Evolutionary conservation across 2,113 vertebrate species (phyloP).

Genomic region (Psophia crepitans): DNA sequence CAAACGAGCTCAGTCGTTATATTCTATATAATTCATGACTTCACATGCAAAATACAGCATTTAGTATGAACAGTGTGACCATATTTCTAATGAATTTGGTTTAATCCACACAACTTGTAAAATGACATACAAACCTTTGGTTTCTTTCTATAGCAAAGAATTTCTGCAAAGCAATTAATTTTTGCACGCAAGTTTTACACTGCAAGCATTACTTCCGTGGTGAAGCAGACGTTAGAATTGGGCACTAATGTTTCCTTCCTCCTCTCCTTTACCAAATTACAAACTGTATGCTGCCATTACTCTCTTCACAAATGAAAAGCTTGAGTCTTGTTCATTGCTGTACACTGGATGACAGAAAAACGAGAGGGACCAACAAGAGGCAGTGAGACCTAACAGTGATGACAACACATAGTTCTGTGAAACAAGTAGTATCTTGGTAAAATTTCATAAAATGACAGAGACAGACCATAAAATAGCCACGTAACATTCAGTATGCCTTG

Average conservation of each 20-base stretch:
- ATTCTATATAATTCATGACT: not conserved
- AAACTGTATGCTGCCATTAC: not conserved
- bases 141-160: not conserved
- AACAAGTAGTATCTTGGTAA: not conserved
- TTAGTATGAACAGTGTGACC: not conserved
- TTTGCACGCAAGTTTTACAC: not conserved
- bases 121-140: not conserved
- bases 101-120: not conserved
- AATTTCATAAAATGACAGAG: not conserved
- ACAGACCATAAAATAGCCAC: not conserved
- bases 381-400: not conserved
- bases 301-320: not conserved
- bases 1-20: not conserved
- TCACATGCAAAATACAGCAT: not conserved
- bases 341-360: not conserved
- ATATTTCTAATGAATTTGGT: not conserved
- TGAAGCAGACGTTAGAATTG: not conserved
- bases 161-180: not conserved
- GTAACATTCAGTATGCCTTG: not conserved
- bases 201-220: not conserved
- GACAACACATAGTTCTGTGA: not conserved
- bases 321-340: not conserved
- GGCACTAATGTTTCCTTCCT: not conserved
- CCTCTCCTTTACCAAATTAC: not conserved
- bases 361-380: not conserved